phyloP scores from a whole-genome alignment of 2,113 vertebrate species.

The Corvus hawaiiensis region DNA sequence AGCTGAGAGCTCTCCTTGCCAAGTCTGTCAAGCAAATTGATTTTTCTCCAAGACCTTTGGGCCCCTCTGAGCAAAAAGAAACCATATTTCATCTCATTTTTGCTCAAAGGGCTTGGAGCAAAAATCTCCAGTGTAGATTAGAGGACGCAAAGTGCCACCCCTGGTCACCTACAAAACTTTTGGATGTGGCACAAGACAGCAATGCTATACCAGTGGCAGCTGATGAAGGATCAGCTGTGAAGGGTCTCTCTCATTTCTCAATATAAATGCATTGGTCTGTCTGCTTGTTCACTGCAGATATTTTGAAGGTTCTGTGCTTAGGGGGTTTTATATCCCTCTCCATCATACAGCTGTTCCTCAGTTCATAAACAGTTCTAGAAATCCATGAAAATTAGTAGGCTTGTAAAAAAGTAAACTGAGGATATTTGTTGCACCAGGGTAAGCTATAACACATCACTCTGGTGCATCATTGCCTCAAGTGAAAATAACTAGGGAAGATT shows the following conservation, averaged over 20 bases:
- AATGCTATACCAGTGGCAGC: not conserved
- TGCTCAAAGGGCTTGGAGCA: not conserved
- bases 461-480: not conserved
- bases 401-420: not conserved
- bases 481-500: not conserved
- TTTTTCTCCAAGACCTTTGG: conserved; percentile 31
- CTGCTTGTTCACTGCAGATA: not conserved
- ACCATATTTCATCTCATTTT: not conserved
- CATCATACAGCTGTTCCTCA: not conserved
- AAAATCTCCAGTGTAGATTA: not conserved
- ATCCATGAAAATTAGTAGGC: conserved; percentile 1
- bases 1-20: conserved; percentile 35
- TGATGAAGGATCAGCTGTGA: not conserved
- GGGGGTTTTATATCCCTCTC: not conserved
- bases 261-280: not conserved
- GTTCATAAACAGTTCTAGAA: not conserved
- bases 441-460: not conserved
- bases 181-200: not conserved
- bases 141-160: not conserved
- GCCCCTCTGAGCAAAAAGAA: not conserved
- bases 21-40: conserved; percentile 43
- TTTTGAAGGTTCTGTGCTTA: not conserved
- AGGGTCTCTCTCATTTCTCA: not conserved
- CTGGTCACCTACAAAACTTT: not conserved
- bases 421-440: not conserved